Conservation (phyloP, 2,888 invertebrate genomes). For the Nephrotoma guestfalica region DNA sequence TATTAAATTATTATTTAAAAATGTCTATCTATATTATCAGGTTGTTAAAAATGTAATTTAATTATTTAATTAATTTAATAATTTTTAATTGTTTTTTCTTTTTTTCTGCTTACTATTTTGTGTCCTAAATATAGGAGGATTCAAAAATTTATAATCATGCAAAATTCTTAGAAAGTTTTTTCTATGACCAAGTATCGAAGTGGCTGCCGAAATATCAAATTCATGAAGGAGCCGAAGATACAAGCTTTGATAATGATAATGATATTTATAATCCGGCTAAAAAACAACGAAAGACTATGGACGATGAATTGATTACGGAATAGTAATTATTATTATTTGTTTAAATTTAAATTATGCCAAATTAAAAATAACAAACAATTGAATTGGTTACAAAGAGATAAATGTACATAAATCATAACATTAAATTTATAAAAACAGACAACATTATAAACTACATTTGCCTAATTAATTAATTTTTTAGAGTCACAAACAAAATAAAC, state of each 20-base stretch:
- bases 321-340: background rate
- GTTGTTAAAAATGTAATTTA: slow-evolving; percentile 42
- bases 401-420: background rate
- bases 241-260: background rate
- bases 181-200: slow-evolving; percentile 64
- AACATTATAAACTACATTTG: background rate
- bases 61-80: slow-evolving; percentile 5
- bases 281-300: slow-evolving; percentile 1
- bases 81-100: background rate
- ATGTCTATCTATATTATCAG: slow-evolving; percentile 72
- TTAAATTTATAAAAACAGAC: background rate
- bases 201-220: slow-evolving; percentile 63
- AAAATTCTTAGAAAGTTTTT: slow-evolving; percentile 69
- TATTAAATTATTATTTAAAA: slow-evolving; percentile 71
- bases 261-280: slow-evolving; percentile 1
- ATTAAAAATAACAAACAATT: background rate
- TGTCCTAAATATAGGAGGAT: slow-evolving; percentile 42
- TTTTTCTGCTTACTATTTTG: background rate
- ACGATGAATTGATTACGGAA: slow-evolving; percentile 1
- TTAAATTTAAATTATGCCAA: background rate
- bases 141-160: slow-evolving; percentile 65
- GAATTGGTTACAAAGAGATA: background rate
- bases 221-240: slow-evolving; percentile 10
- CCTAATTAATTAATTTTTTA: background rate
- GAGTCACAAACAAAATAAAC: background rate